phyloP scores from a whole-genome alignment of 2,888 invertebrate genomes.

The Drosophila birchii region DNA sequence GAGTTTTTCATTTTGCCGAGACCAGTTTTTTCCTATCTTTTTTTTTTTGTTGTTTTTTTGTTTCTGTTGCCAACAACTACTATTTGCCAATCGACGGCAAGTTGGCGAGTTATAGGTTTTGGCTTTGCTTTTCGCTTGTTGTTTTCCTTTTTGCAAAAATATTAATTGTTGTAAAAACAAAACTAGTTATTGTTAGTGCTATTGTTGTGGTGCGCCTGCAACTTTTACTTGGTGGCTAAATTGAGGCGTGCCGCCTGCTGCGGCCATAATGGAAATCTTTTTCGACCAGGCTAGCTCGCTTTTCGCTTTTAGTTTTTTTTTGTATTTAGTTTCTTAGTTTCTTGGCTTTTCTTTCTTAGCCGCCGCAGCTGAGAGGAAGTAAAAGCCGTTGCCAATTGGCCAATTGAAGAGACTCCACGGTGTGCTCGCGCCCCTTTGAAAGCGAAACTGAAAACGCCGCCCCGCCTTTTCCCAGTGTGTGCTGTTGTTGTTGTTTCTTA shows the following conservation, averaged over 20 bases:
- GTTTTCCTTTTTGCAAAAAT: slow-evolving; percentile 61
- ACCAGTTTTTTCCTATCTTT: slow-evolving; percentile 64
- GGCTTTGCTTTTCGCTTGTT: slow-evolving; percentile 30
- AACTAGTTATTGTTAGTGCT: slow-evolving; percentile 56
- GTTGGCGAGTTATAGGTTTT: slow-evolving; percentile 56
- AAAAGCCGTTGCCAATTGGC: slow-evolving; percentile 63
- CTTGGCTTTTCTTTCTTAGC: slow-evolving; percentile 5
- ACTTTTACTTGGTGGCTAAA: slow-evolving; percentile 75
- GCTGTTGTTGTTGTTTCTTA: slow-evolving; percentile 3
- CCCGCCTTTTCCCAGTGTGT: slow-evolving; percentile 12
- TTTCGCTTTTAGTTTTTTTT: slow-evolving; percentile 13
- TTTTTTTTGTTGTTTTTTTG: slow-evolving; percentile 32
- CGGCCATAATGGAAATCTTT: slow-evolving; percentile 68
- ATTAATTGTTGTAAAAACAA: slow-evolving; percentile 73
- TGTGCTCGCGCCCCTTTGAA: slow-evolving; percentile 27
- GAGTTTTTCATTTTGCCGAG: slow-evolving; percentile 65
- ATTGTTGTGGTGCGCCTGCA: slow-evolving; percentile 55
- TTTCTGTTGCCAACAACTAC: slow-evolving; percentile 62
- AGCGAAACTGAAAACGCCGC: slow-evolving; percentile 49
- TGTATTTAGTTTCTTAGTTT: neutral
- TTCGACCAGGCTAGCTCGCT: slow-evolving; percentile 21
- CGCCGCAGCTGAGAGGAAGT: slow-evolving; percentile 60
- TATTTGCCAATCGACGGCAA: slow-evolving; percentile 72
- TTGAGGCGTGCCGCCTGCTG: slow-evolving; percentile 69
- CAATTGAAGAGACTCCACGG: slow-evolving; percentile 31